Evolutionary conservation across 2,888 invertebrate genomes (phyloP).

Genomic region (Balanococcus diminutus): DNA sequence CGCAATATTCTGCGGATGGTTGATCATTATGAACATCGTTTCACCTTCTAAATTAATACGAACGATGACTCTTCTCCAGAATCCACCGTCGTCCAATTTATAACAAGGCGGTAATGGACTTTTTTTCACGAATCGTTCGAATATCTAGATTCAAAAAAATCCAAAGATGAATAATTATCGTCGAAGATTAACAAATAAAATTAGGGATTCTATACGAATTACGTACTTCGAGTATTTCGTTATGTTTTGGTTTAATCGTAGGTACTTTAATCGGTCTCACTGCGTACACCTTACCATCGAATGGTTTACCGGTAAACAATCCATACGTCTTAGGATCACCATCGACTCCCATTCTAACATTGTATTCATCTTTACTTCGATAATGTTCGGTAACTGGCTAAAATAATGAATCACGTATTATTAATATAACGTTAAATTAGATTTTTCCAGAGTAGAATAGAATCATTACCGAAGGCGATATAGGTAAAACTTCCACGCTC

Average conservation of each 20-base stretch:
- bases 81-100: constrained; percentile 71
- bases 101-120: constrained; percentile 77
- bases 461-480: constrained; percentile 59
- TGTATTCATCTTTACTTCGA: constrained; percentile 62
- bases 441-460: not conserved
- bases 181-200: too few relatives aligned
- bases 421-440: too few relatives aligned
- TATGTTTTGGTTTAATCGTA: constrained; percentile 61
- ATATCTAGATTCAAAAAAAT: constrained; percentile 60
- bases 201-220: too few relatives aligned
- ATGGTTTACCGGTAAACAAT: constrained; percentile 60
- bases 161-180: too few relatives aligned
- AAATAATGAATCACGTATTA: constrained; percentile 54
- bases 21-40: constrained; percentile 80
- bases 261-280: constrained; percentile 60
- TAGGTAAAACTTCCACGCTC: constrained; percentile 58
- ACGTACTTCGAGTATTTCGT: constrained; percentile 59
- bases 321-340: constrained; percentile 62
- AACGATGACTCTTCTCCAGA: constrained; percentile 65
- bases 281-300: constrained; percentile 59
- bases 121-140: constrained; percentile 75
- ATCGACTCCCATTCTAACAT: constrained; percentile 61
- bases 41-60: constrained; percentile 69
- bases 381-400: constrained; percentile 61
- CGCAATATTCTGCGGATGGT: constrained; percentile 64